Conservation (phyloP, 2,888 invertebrate genomes). For the Gari tellinella region DNA sequence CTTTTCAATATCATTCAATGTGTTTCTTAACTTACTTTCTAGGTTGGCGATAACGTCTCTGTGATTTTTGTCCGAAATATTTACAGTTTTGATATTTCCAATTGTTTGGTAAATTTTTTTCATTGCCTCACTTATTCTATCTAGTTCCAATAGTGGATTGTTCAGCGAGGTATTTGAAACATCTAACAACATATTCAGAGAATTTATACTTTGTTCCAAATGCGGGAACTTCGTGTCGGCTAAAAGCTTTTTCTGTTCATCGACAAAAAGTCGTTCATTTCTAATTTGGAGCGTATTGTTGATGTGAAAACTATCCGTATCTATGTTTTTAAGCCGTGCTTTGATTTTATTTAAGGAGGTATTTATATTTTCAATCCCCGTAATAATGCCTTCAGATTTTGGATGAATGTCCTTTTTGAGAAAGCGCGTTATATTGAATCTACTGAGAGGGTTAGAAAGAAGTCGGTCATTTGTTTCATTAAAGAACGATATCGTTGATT, state of each 20-base stretch:
- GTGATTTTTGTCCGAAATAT: too few relatives aligned
- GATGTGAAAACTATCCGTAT: constrained; percentile 21
- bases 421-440: constrained; percentile 21
- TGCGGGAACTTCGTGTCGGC: constrained; percentile 45
- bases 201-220: constrained; percentile 8
- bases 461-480: not conserved
- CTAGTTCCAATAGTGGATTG: too few relatives aligned
- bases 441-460: constrained; percentile 1
- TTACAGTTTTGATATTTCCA: too few relatives aligned
- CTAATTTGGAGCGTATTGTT: constrained; percentile 44
- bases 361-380: not conserved
- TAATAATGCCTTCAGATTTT: constrained; percentile 9
- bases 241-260: constrained; percentile 46
- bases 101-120: too few relatives aligned
- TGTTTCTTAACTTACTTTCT: too few relatives aligned
- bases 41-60: too few relatives aligned
- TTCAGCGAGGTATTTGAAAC: not conserved
- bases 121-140: too few relatives aligned
- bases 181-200: constrained; percentile 16
- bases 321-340: constrained; percentile 4
- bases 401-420: constrained; percentile 20
- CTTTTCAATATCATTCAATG: too few relatives aligned
- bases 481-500: not conserved
- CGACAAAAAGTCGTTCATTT: constrained; percentile 43
- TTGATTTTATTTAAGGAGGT: constrained; percentile 21